A percentile compares a stretch with the other conserved stretches of the same genome.
These are phyloP conservation scores for Oryzias melastigma DNA, from an alignment of 2,113 vertebrate species.

Conservation along the genomic window DNA sequence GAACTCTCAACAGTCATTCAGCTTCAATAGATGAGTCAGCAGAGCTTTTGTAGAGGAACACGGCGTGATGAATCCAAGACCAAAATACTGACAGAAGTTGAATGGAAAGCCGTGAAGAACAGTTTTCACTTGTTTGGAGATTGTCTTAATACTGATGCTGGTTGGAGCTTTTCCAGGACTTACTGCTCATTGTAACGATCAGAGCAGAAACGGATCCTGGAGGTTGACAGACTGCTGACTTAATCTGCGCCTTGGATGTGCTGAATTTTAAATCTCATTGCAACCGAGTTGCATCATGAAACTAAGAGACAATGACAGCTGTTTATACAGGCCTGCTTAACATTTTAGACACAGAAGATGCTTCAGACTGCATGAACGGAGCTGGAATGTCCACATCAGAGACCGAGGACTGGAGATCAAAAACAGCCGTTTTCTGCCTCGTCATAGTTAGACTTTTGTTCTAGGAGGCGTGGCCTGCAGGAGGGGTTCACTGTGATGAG, in stretches of 20 bases:
- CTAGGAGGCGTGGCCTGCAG: no score
- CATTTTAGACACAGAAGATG: slow-evolving; percentile 13
- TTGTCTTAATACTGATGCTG: slow-evolving; percentile 1
- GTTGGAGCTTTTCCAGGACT: slow-evolving; percentile 16
- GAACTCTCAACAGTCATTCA: background rate
- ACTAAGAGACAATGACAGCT: slow-evolving; percentile 26
- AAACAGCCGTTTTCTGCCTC: background rate
- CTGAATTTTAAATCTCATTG: slow-evolving; percentile 47
- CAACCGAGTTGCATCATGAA: slow-evolving; percentile 59
- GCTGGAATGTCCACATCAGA: background rate
- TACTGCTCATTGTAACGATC: slow-evolving; percentile 17
- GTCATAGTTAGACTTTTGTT: slow-evolving; percentile 11
- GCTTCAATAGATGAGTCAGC: background rate
- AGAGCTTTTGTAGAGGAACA: background rate
- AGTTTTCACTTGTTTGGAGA: background rate
- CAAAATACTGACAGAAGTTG: background rate
- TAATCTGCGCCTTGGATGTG: slow-evolving; percentile 31
- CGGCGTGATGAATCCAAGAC: slow-evolving; percentile 8
- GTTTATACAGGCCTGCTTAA: slow-evolving; percentile 29
- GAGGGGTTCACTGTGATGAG: no score
- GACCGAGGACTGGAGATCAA: background rate
- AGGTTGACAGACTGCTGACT: slow-evolving; percentile 22
- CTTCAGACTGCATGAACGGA: background rate
- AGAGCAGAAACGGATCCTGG: background rate
- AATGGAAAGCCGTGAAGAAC: background rate